Base-by-base conservation (phyloP, 2,797 vertebrate genomes). In the Coccyzus lansbergi region DNA sequence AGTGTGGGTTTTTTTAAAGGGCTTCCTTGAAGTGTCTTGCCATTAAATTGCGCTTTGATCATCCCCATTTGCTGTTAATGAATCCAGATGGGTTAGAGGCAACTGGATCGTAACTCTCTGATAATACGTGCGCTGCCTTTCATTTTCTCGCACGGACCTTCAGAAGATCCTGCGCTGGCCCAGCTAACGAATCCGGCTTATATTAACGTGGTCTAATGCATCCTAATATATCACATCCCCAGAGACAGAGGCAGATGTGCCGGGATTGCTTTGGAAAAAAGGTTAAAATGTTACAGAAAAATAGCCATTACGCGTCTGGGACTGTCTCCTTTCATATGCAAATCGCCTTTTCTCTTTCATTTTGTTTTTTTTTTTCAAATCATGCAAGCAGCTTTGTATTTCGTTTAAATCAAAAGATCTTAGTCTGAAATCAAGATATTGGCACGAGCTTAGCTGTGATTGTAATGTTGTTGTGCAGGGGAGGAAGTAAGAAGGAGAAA, bases 11-110 rank as follows among this genome's bases (percentile, higher is more conserved):
- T 84, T 26, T 31, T 53, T 49, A 78, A 89, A 90, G 87, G 76
- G 53, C 62, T 69, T 34, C 86, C n/a, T 49, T 87, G 90, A 95
- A 93, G 86, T 63, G 31, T 7, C 56, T 67, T 9, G 12, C 92
- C 44, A 21, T 72, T 15, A 95, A 93, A 96, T 95, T 40, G 60
- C 16, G 44, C 95, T 92, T 94, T 96, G 95, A 96, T 96, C 93
- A 12, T 49, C 12, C 31, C 68, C 91, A 17, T 83, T 40, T 77
- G 75, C 81, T 18, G 48, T 9, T 96, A 93, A 94, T 51, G 68
- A 92, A 74, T 44, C 86, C 90, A 86, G 92, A 84, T 69, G 93
- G 93, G 86, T 89, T 88, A 82, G 93, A 87, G 86, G 78, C 86
- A 74, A 17, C 5, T 29, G 86, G 78, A 21, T 72, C 36, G 92